A percentile compares a stretch with the other conserved stretches of the same genome.
Evolutionary conservation across 1,140 invertebrate species (phyloP).

Genomic region (Saxidomus purpurata): DNA sequence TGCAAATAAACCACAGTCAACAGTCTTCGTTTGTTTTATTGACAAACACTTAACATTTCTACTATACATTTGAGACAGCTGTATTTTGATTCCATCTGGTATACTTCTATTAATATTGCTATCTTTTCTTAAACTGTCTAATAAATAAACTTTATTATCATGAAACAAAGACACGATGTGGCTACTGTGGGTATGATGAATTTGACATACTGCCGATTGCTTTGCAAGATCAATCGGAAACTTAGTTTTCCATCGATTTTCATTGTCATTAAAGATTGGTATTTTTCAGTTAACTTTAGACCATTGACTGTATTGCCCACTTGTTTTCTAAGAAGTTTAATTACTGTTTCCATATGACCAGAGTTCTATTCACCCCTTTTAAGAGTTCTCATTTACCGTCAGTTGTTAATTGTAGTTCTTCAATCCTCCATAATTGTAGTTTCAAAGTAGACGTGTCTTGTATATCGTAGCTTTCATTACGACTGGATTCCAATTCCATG

Average conservation of each 20-base stretch:
- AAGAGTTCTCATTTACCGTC: background rate
- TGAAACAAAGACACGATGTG: background rate
- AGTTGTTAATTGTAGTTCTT: background rate
- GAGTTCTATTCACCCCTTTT: background rate
- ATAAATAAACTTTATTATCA: background rate
- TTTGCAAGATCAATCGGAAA: background rate
- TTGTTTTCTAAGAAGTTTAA: background rate
- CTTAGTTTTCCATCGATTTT: background rate
- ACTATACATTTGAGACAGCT: background rate
- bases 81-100: slow-evolving; percentile 17
- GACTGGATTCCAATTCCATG: slow-evolving; percentile 6
- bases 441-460: background rate
- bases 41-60: background rate
- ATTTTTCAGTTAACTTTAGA: background rate
- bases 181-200: background rate
- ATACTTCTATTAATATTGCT: background rate
- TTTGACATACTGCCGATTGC: background rate
- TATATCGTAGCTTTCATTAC: background rate
- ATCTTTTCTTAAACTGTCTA: slow-evolving; percentile 31
- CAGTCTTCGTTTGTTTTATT: slow-evolving; percentile 1
- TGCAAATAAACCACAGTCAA: slow-evolving; percentile 23
- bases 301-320: background rate
- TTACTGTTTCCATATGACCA: background rate
- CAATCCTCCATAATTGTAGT: background rate
- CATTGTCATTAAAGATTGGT: background rate